A percentile compares a stretch with the other conserved stretches of the same genome.
Conservation (phyloP, 2,888 invertebrate species). For the Stegana nigrithorax region DNA sequence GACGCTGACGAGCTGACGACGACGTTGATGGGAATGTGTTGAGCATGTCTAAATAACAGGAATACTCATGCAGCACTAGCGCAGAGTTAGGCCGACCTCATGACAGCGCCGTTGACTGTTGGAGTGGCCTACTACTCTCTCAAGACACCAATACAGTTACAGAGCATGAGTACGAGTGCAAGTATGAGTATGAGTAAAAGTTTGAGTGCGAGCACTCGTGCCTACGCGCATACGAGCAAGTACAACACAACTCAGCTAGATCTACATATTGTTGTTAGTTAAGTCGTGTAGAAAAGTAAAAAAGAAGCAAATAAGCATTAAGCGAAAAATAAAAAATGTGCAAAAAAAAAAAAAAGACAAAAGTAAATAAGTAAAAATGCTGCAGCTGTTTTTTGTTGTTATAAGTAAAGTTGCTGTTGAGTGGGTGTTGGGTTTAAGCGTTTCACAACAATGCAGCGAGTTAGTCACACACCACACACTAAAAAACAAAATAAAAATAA, state of each 20-base stretch:
- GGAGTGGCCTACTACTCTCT: constrained; percentile 2
- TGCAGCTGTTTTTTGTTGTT: background rate
- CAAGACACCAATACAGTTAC: background rate
- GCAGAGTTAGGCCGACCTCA: background rate
- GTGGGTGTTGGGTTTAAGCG: background rate
- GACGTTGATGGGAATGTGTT: background rate
- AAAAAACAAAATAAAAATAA: background rate
- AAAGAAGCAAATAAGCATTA: too few relatives aligned
- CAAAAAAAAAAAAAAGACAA: background rate
- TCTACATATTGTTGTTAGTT: constrained; percentile 2
- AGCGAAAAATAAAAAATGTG: background rate
- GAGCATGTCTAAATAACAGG: constrained; percentile 3
- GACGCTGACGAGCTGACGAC: background rate
- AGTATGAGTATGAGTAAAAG: background rate
- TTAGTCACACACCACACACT: too few relatives aligned
- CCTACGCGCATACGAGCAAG: too few relatives aligned
- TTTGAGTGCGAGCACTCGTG: background rate
- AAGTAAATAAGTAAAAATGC: background rate
- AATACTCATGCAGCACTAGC: background rate
- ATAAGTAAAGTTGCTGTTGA: background rate
- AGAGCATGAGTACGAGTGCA: background rate
- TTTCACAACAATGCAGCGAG: too few relatives aligned
- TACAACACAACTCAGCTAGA: constrained; percentile 10
- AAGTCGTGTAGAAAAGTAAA: constrained; percentile 9
- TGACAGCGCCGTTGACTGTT: constrained; percentile 12